These are phyloP conservation scores for Atta colombica DNA, from an alignment of 1,140 invertebrate species.

Conservation along the genomic window DNA sequence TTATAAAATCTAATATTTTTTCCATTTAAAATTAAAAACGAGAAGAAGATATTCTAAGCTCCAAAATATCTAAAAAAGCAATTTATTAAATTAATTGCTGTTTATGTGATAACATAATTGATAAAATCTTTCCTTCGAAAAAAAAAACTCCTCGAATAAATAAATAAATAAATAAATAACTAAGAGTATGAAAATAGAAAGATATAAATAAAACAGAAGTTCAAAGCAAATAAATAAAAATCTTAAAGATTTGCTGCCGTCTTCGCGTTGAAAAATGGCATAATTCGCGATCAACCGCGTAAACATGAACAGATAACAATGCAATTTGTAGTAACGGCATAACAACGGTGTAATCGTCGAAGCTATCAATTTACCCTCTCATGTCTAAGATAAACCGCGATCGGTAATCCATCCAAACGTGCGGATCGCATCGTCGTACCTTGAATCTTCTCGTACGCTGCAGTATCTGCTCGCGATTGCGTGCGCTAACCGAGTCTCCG, in stretches of 20 bases:
- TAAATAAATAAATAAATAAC: background rate
- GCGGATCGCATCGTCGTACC: constrained; percentile 60
- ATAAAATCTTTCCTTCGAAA: too few species aligned
- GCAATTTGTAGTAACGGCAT: background rate
- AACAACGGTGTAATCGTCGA: background rate
- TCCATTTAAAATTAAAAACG: too few species aligned
- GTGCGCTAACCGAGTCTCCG: constrained; percentile 76
- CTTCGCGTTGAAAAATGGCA: background rate
- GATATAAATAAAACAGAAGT: background rate
- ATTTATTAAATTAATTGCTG: too few species aligned
- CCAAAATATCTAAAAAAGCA: too few species aligned
- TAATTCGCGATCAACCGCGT: background rate
- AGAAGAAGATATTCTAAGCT: too few species aligned
- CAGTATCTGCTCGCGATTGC: constrained; percentile 74
- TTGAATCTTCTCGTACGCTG: constrained; percentile 63
- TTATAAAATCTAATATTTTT: too few species aligned
- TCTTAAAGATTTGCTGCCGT: background rate
- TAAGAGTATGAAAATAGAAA: background rate
- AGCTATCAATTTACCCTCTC: constrained; percentile 2
- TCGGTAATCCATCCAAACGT: constrained; percentile 4
- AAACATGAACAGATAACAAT: background rate
- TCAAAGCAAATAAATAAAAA: background rate
- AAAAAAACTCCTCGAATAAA: too few species aligned
- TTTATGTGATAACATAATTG: too few species aligned
- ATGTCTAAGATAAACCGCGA: constrained; percentile 38